Conservation (phyloP, 2,113 vertebrate genomes). For the Onychorhynchus coronatus region DNA sequence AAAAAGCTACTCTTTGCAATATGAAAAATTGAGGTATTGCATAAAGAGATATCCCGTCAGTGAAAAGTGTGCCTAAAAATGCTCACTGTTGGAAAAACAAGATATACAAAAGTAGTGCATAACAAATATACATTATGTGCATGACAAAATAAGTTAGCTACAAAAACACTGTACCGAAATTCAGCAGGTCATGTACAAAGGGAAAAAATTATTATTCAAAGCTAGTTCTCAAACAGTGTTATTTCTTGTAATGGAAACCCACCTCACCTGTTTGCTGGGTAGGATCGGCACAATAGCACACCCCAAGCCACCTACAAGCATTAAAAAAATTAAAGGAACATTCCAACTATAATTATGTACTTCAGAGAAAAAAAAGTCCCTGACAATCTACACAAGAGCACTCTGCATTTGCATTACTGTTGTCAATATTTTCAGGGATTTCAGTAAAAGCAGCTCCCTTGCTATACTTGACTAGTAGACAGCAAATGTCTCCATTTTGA, state of each 20-base stretch:
- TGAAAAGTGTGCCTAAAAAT: slow-evolving; percentile 99
- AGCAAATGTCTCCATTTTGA: slow-evolving; percentile 87
- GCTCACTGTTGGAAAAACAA: slow-evolving; percentile 99
- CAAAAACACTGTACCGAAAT: slow-evolving; percentile 99
- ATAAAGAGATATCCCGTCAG: slow-evolving; percentile 99
- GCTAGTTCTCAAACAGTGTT: slow-evolving; percentile 99
- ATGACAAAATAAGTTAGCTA: slow-evolving; percentile 99
- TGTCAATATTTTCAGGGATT: slow-evolving; percentile 76
- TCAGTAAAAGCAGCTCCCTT: slow-evolving; percentile 77
- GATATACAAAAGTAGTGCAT: slow-evolving; percentile 99
- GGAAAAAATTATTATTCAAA: slow-evolving; percentile 97
- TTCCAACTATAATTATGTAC: slow-evolving; percentile 74
- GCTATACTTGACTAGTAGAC: slow-evolving; percentile 76
- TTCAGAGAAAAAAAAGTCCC: slow-evolving; percentile 87
- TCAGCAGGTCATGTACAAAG: slow-evolving; percentile 99
- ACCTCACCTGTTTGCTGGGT: slow-evolving; percentile 92
- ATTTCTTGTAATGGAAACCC: slow-evolving; percentile 93
- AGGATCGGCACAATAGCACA: slow-evolving; percentile 94
- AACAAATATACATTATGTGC: slow-evolving; percentile 99
- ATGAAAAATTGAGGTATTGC: slow-evolving; percentile 99
- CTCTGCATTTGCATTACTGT: slow-evolving; percentile 79
- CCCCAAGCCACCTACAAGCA: slow-evolving; percentile 89
- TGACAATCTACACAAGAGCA: slow-evolving; percentile 94
- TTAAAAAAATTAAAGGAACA: slow-evolving; percentile 77
- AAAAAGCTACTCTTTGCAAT: slow-evolving; percentile 99